phyloP scores from a whole-genome alignment of 2,113 vertebrate species.

The Eonycteris spelaea region DNA sequence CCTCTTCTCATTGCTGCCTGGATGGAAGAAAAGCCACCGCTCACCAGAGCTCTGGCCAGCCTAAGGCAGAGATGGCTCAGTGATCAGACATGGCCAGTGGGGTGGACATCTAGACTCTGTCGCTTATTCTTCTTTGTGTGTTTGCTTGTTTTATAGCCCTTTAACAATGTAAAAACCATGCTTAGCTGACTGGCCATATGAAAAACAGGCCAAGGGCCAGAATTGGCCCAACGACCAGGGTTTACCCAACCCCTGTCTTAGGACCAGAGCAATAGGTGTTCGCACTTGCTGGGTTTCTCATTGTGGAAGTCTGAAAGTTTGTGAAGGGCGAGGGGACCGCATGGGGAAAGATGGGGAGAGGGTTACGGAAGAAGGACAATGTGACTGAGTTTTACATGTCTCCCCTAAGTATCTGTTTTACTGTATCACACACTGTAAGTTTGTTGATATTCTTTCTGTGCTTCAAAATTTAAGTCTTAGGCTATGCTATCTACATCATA shows the following conservation, averaged over 20 bases:
- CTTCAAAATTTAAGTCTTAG: conserved; percentile 20
- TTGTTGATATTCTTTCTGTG: not conserved
- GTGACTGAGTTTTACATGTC: not conserved
- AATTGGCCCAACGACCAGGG: not conserved
- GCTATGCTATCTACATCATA: not conserved
- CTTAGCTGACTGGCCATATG: not conserved
- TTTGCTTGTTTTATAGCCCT: not conserved
- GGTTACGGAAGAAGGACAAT: not conserved
- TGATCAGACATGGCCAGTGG: not conserved
- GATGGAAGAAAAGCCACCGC: conserved; percentile 62
- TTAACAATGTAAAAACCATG: not conserved
- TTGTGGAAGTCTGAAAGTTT: not conserved
- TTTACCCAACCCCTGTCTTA: not conserved
- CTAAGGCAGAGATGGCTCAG: not conserved
- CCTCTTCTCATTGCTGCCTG: conserved; percentile 73
- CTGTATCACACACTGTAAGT: not conserved
- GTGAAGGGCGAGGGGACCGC: not conserved
- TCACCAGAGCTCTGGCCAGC: not conserved
- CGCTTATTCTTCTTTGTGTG: not conserved
- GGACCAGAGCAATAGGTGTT: not conserved
- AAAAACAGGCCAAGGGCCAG: not conserved
- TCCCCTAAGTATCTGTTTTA: not conserved
- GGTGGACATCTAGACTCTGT: not conserved
- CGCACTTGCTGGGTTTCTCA: not conserved
- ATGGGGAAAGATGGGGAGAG: not conserved